Base-by-base conservation (phyloP, 2,113 vertebrate genomes). In the Rhinogobius similis region DNA sequence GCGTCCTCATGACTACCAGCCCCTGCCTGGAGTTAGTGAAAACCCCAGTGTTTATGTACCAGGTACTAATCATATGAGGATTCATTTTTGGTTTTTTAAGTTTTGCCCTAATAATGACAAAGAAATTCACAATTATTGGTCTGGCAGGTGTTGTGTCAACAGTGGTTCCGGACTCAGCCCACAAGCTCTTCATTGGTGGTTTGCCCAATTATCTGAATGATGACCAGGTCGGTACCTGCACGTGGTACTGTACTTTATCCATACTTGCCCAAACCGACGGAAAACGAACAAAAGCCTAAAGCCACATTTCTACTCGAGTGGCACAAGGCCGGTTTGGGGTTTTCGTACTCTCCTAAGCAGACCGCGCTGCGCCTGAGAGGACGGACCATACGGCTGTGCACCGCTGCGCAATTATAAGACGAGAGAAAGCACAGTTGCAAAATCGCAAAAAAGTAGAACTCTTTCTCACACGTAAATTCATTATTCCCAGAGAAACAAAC, bases 131-230 rank as follows among this genome's bases (percentile, higher is more conserved):
- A 76, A 55, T 48, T 5, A 67, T 65, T 65, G 73, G 24, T 73
- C 62, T 52, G 7, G 14, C 48, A 97, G 96, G 95, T 29, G 96
- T 97, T 61, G 95, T 97, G 65, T 97, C 96, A 76, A 97, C 96
- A 1, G 96, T 97, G 87, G 96, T 97, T 46, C 96, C 96, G 0
- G 96, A 97, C 86, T 97, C 96, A 0, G 95, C 96, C 48, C 95
- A 97, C 88, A 97, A 97, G 85, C 93, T 97, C 62, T 96, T 96
- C 88, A 95, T 95, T 62, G 95, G 95, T 14, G 95, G 96, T 61
- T 89, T 97, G 77, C 96, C 96, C 68, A 96, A 96, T 87, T 97
- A 97, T 82, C 93, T 97, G 85, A 97, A 96, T 11, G 96, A 97
- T 66, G 96, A 97, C 87, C 96, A 97, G 95, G 96, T 97, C 72